Conservation (phyloP, 2,888 invertebrate species). For the Ferrisia virgata region DNA sequence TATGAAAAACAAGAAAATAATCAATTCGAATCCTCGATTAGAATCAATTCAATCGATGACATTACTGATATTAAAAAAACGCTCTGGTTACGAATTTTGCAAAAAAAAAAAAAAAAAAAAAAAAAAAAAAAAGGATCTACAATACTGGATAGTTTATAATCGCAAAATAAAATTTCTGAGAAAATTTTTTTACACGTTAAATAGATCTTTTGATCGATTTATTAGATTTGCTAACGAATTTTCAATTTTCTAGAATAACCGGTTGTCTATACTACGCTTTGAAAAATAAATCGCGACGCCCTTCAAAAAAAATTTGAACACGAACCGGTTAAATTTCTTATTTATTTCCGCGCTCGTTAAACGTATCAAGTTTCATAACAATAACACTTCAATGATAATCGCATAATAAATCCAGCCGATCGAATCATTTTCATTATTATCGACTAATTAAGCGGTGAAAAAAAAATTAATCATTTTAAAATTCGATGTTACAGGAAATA, state of each 20-base stretch:
- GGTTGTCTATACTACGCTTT: background rate
- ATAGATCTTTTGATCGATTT: background rate
- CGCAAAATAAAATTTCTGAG: background rate
- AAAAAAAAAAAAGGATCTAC: too few relatives aligned
- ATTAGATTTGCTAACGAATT: background rate
- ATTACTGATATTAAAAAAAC: too few relatives aligned
- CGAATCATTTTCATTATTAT: background rate
- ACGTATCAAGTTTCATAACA: conserved; percentile 18
- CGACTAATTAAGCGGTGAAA: background rate
- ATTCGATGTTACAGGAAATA: background rate
- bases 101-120: too few relatives aligned
- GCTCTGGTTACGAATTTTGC: too few relatives aligned
- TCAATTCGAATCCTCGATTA: too few relatives aligned
- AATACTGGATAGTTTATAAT: too few relatives aligned
- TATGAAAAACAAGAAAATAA: too few relatives aligned
- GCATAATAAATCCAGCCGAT: conserved; percentile 5
- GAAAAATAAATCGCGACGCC: background rate
- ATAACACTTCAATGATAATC: conserved; percentile 22
- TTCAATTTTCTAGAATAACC: conserved; percentile 3
- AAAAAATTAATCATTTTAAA: background rate
- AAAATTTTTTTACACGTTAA: background rate
- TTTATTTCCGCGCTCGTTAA: conserved; percentile 25
- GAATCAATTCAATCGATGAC: too few relatives aligned
- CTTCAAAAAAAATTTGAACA: conserved; percentile 5
- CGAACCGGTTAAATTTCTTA: conserved; percentile 17